phyloP scores from a whole-genome alignment of 2,113 vertebrate species.

The Hemicordylus capensis region DNA sequence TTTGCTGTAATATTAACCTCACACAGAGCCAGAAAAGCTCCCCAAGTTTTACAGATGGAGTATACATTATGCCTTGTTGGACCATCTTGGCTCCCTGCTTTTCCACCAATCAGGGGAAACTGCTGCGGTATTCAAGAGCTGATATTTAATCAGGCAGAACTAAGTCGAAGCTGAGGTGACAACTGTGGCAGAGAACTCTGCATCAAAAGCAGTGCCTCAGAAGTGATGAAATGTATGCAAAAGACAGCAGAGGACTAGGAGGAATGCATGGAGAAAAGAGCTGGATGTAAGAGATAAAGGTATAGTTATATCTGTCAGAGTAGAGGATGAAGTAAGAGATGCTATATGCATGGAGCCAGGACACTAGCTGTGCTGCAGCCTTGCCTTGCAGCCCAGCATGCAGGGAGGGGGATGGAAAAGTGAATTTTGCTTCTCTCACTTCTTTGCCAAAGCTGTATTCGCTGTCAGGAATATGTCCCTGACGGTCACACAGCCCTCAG shows the following conservation, averaged over 20 bases:
- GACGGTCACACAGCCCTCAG: no score
- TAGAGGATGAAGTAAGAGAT: no score
- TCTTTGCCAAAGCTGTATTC: no score
- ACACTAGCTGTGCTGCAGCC: no score
- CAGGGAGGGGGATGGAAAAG: no score
- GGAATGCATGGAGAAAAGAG: slow-evolving; percentile 36
- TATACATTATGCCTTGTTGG: slow-evolving; percentile 48
- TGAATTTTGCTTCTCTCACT: no score
- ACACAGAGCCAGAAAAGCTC: slow-evolving; percentile 47
- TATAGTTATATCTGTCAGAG: no score
- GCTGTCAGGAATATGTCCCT: no score
- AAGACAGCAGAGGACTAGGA: slow-evolving; percentile 6
- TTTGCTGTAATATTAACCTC: slow-evolving; percentile 69
- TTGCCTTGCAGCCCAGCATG: no score
- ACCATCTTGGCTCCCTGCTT: slow-evolving; percentile 39
- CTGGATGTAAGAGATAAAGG: slow-evolving; percentile 11
- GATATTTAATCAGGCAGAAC: slow-evolving; percentile 28
- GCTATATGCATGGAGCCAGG: no score
- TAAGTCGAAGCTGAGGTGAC: slow-evolving; percentile 43
- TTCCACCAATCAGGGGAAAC: slow-evolving; percentile 43
- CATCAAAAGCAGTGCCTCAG: slow-evolving; percentile 1
- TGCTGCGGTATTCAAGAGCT: slow-evolving; percentile 45
- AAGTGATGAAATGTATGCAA: slow-evolving; percentile 20
- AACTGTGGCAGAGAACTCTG: slow-evolving; percentile 35
- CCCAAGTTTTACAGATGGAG: slow-evolving; percentile 57